A percentile compares a stretch with the other conserved stretches of the same genome.
These are phyloP conservation scores for Amblyraja radiata DNA, from an alignment of 2,797 vertebrate genomes.

Conservation along the genomic window DNA sequence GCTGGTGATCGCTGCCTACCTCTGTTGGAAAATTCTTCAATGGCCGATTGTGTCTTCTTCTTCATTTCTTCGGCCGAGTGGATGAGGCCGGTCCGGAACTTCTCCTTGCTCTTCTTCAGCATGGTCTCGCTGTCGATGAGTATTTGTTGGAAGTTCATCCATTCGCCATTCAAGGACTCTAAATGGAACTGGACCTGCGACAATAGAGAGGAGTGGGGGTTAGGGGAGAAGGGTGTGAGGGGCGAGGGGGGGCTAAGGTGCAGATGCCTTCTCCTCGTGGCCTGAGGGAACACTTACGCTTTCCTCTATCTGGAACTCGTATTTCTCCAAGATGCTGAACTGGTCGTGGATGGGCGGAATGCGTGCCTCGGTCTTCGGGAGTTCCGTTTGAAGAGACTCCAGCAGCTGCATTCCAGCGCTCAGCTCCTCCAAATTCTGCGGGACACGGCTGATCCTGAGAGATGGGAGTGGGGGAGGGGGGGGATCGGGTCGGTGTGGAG, in stretches of 20 bases:
- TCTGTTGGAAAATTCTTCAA: constrained; percentile 63
- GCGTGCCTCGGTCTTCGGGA: constrained; percentile 59
- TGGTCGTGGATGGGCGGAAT: constrained; percentile 70
- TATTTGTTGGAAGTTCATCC: constrained; percentile 71
- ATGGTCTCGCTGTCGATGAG: constrained; percentile 64
- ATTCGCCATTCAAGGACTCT: constrained; percentile 61
- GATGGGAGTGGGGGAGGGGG: no score
- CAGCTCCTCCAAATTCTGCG: constrained; percentile 62
- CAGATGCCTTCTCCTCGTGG: not conserved
- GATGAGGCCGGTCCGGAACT: constrained; percentile 66
- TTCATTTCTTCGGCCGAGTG: constrained; percentile 69
- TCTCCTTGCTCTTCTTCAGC: constrained; percentile 71
- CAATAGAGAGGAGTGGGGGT: not conserved
- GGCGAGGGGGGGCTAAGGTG: no score
- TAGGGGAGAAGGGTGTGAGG: not conserved
- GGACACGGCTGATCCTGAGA: constrained; percentile 55
- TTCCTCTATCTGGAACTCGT: constrained; percentile 66
- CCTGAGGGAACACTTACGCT: constrained; percentile 51
- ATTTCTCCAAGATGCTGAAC: constrained; percentile 72
- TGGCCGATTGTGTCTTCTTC: constrained; percentile 59
- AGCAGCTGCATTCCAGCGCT: constrained; percentile 62
- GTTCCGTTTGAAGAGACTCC: constrained; percentile 60
- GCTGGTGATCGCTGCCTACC: constrained; percentile 48
- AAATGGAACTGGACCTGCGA: constrained; percentile 65
- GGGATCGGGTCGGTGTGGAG: no score